These are phyloP conservation scores for Zonotrichia albicollis DNA, from an alignment of 2,797 vertebrate genomes.

Conservation along the genomic window DNA sequence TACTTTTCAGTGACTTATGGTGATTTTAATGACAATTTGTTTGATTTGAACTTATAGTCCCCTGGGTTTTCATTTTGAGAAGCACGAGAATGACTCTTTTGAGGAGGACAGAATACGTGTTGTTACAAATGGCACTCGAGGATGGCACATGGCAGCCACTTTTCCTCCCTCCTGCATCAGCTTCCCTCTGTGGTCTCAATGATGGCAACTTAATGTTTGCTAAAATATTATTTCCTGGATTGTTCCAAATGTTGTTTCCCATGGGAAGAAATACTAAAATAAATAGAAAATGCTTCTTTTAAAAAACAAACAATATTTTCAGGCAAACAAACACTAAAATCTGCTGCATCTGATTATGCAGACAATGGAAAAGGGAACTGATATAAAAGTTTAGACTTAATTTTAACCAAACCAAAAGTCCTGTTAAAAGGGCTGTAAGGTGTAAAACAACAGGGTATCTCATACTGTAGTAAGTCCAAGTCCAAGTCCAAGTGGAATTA, in stretches of 20 bases:
- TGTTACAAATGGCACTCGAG: neutral
- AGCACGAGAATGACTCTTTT: neutral
- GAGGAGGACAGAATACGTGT: neutral
- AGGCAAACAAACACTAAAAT: neutral
- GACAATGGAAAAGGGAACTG: neutral
- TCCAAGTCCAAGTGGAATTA: neutral
- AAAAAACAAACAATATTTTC: neutral
- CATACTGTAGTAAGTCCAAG: neutral
- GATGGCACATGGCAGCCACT: neutral
- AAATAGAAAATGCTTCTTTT: neutral
- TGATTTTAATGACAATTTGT: neutral
- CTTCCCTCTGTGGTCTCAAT: neutral
- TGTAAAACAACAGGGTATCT: neutral
- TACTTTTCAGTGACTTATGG: neutral
- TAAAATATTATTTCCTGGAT: conserved; percentile 27
- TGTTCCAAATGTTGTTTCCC: neutral
- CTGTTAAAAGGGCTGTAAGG: neutral
- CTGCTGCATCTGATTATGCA: neutral
- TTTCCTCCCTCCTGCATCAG: neutral
- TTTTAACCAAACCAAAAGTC: neutral
- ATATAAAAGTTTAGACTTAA: neutral
- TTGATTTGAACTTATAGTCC: neutral
- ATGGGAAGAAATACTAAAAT: neutral
- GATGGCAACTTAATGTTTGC: neutral
- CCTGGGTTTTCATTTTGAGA: neutral